These are phyloP conservation scores for Lomographa bimaculata DNA, from an alignment of 2,888 invertebrate genomes.

Conservation along the genomic window DNA sequence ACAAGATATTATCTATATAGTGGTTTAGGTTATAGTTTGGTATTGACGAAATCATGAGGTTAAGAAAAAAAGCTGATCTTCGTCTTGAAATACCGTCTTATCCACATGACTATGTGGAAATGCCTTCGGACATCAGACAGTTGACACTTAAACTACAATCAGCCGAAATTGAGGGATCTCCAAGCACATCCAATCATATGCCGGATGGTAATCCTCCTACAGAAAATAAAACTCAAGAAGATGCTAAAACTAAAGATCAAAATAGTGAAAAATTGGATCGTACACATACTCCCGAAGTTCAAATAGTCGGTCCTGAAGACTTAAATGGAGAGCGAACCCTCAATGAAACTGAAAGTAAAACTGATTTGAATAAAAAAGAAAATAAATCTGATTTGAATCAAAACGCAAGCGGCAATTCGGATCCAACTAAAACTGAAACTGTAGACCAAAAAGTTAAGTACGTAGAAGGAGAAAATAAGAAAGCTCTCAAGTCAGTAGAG, in stretches of 20 bases:
- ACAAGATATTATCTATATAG: too few species aligned
- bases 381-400: neutral
- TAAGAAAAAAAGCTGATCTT: slow-evolving; percentile 68
- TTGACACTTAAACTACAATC: slow-evolving; percentile 4
- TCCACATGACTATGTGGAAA: slow-evolving; percentile 69
- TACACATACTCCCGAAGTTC: slow-evolving; percentile 64
- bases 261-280: slow-evolving; percentile 1
- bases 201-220: slow-evolving; percentile 1
- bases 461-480: slow-evolving; percentile 13
- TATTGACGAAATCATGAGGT: slow-evolving; percentile 48
- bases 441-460: slow-evolving; percentile 20
- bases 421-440: too few species aligned
- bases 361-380: slow-evolving; percentile 5
- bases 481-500: slow-evolving; percentile 18
- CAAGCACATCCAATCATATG: neutral
- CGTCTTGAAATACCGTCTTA: slow-evolving; percentile 61
- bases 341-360: slow-evolving; percentile 2
- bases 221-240: neutral
- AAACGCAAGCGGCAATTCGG: slow-evolving; percentile 18
- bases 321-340: slow-evolving; percentile 11
- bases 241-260: neutral
- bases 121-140: slow-evolving; percentile 59
- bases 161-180: slow-evolving; percentile 5
- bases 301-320: slow-evolving; percentile 50
- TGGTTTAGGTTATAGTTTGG: neutral